Evolutionary conservation across 2,888 invertebrate genomes (phyloP).

Genomic region (Ectemnius lituratus): DNA sequence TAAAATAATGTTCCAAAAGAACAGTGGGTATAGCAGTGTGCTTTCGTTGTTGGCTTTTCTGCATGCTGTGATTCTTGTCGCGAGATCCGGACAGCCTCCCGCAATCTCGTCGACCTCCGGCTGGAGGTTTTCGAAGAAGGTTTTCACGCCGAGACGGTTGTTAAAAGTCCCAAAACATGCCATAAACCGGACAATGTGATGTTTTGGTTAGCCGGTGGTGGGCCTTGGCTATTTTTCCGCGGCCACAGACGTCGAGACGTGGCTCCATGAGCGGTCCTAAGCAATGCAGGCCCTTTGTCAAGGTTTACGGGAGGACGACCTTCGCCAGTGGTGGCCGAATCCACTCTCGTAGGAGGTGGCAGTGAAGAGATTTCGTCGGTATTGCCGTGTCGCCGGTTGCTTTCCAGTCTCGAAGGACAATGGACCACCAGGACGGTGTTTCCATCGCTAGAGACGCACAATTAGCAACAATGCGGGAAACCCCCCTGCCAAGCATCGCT

Average conservation of each 20-base stretch:
- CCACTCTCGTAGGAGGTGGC: constrained; percentile 33
- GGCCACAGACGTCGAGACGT: constrained; percentile 43
- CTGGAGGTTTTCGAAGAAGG: not conserved
- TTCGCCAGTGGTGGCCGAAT: constrained; percentile 17
- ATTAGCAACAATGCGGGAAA: constrained; percentile 72
- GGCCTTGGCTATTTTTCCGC: constrained; percentile 39
- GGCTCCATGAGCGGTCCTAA: constrained; percentile 8
- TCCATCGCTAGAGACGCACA: constrained; percentile 61
- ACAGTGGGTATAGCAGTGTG: no score
- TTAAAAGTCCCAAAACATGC: constrained; percentile 68
- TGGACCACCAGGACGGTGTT: constrained; percentile 64
- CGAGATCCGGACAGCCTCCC: no score
- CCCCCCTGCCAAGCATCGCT: constrained; percentile 63
- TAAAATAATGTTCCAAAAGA: not conserved
- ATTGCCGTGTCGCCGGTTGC: constrained; percentile 13
- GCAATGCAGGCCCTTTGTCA: constrained; percentile 33
- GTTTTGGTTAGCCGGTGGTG: constrained; percentile 62
- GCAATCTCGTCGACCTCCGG: constrained; percentile 1
- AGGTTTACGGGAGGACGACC: constrained; percentile 18
- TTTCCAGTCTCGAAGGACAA: constrained; percentile 43
- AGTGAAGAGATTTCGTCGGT: constrained; percentile 23
- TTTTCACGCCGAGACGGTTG: constrained; percentile 38
- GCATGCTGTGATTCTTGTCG: no score
- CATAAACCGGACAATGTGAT: constrained; percentile 70
- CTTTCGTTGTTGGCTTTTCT: no score